Conservation (phyloP, 2,888 invertebrate species). For the Eudemis profundana region DNA sequence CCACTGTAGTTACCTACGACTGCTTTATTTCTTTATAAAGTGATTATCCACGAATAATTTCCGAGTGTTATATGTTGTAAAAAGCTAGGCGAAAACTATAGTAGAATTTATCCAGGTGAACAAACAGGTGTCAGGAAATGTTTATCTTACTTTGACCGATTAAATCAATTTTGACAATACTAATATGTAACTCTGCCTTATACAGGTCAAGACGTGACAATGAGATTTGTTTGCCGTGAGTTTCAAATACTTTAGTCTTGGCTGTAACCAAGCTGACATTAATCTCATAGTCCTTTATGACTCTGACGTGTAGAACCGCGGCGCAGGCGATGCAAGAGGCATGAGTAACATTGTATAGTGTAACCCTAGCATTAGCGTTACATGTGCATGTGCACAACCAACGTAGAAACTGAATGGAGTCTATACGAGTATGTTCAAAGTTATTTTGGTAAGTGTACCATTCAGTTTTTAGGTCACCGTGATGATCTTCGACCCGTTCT, state of each 20-base stretch:
- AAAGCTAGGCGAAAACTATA: not conserved
- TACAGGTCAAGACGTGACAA: not conserved
- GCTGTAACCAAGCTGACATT: slow-evolving; percentile 2
- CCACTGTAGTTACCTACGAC: no score
- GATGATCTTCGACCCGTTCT: not conserved
- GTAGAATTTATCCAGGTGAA: not conserved
- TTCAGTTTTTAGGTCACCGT: not conserved
- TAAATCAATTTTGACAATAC: not conserved
- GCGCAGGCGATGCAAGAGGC: slow-evolving; percentile 17
- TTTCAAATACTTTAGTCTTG: slow-evolving; percentile 23
- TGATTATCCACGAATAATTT: not conserved
- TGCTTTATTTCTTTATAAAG: no score
- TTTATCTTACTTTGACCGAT: not conserved
- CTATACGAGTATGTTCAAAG: not conserved
- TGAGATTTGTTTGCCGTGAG: not conserved
- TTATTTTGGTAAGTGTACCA: not conserved
- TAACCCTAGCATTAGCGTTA: not conserved
- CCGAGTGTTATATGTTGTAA: not conserved
- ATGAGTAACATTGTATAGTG: slow-evolving; percentile 18
- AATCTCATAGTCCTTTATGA: not conserved
- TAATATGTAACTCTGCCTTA: not conserved
- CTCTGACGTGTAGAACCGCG: slow-evolving; percentile 19
- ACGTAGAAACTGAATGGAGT: slow-evolving; percentile 1
- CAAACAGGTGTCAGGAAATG: not conserved
- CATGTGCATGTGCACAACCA: slow-evolving; percentile 14